A percentile compares a stretch with the other conserved stretches of the same genome.
Conservation (phyloP, 1,140 invertebrate genomes). For the Neocloeon triangulifer region DNA sequence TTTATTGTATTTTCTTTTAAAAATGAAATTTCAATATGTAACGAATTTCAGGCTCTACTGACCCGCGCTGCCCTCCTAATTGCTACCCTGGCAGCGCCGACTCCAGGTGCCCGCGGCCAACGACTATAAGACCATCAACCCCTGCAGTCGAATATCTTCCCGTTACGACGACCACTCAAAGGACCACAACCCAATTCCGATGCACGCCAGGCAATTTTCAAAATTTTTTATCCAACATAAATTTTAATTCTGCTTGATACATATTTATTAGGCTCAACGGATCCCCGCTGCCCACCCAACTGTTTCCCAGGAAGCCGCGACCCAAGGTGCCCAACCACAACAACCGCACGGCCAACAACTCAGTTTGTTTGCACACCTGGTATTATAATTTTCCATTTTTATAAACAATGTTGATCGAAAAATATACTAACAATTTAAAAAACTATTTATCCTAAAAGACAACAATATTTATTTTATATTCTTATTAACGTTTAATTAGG, state of each 20-base stretch:
- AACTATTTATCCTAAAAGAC: too few species aligned
- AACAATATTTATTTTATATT: too few species aligned
- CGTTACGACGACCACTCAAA: constrained; percentile 3
- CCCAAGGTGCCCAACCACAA: too few species aligned
- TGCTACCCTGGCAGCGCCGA: constrained; percentile 11
- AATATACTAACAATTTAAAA: too few species aligned
- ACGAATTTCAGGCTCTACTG: constrained; percentile 13
- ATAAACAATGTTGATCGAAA: too few species aligned
- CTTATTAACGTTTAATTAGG: constrained; percentile 16
- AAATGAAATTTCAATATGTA: too few species aligned
- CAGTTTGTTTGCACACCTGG: constrained; percentile 1
- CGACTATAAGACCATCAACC: too few species aligned
- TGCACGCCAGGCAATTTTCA: constrained; percentile 19
- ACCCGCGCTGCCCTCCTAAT: constrained; percentile 12
- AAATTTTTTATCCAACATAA: constrained; percentile 10
- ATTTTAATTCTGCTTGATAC: constrained; percentile 9
- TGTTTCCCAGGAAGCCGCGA: constrained; percentile 15
- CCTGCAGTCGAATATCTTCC: too few species aligned
- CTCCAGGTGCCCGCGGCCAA: constrained; percentile 6
- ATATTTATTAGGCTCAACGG: constrained; percentile 13
- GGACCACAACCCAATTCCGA: constrained; percentile 8
- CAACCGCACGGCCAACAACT: not conserved
- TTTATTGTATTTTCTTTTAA: too few species aligned
- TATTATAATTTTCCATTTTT: too few species aligned
- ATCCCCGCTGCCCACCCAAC: too few species aligned